A percentile compares a stretch with the other conserved stretches of the same genome.
Conservation (phyloP, 2,113 vertebrate genomes). For the Balaenoptera acutorostrata region DNA sequence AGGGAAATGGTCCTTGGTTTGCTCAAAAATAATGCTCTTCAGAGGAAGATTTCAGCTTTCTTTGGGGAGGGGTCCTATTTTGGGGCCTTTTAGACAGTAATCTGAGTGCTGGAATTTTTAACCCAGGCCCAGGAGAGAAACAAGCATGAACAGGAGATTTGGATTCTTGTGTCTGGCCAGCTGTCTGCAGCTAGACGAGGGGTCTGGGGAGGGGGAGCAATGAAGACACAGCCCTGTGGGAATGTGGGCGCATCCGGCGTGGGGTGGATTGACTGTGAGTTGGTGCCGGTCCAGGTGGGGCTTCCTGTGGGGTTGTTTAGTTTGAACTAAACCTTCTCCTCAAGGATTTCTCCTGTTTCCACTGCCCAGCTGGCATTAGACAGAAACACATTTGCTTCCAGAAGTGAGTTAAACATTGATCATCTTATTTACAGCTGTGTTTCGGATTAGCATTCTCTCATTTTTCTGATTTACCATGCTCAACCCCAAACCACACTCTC, state of each 20-base stretch:
- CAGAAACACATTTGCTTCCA: neutral
- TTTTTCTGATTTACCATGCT: neutral
- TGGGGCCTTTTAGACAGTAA: slow-evolving; percentile 56
- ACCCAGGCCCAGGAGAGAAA: slow-evolving; percentile 53
- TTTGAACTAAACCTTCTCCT: slow-evolving; percentile 8
- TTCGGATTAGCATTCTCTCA: neutral
- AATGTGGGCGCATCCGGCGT: slow-evolving; percentile 46
- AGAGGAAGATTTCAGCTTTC: neutral
- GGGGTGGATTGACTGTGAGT: slow-evolving; percentile 64
- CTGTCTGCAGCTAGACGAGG: slow-evolving; percentile 70
- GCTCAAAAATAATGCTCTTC: neutral
- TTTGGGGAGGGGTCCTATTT: neutral
- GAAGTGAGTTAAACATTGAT: neutral
- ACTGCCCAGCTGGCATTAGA: neutral
- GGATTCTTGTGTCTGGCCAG: slow-evolving; percentile 77
- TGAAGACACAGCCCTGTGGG: slow-evolving; percentile 38
- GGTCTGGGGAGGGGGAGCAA: neutral
- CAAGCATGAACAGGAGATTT: slow-evolving; percentile 70
- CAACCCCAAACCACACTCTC: neutral
- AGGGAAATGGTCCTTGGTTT: neutral
- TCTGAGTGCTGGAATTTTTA: slow-evolving; percentile 68
- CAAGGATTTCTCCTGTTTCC: neutral
- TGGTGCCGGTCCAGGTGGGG: slow-evolving; percentile 49
- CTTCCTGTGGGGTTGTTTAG: slow-evolving; percentile 65
- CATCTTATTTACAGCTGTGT: neutral